Base-by-base conservation (phyloP, 2,113 vertebrate species). In the Nyctibius bracteatus region DNA sequence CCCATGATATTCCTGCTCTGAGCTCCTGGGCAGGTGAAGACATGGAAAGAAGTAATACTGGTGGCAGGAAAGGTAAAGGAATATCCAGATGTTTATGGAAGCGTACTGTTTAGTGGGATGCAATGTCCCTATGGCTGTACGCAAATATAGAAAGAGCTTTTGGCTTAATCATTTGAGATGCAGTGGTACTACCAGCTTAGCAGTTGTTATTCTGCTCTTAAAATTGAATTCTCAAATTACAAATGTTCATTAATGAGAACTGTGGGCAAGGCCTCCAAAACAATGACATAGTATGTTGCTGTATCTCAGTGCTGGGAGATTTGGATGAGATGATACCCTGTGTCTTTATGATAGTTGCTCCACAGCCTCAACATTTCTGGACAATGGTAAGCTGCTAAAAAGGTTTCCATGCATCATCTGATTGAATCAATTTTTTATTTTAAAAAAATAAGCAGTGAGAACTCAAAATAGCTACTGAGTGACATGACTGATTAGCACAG, bases 401-500 rank as follows among this genome's bases (percentile, higher is more conserved):
- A 14, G 2, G 37, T 86, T 82, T 43, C 47, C 4, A 6, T 70
- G 35, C n/a, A 73, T 85, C 41, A 80, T 73, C n/a, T 85, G 71
- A 72, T 58, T 77, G 70, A 80, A 95, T 88, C 4, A 41, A 39
- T 18, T 72, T 86, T 89, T 87, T 35, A 77, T 15, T 47, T 93
- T 70, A 62, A 79, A 84, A 81, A 92, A 85, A 54, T 59, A 81
- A 87, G 57, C 31, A 66, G 4, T 51, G 81, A 67, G 31, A 90
- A 54, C 74, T 85, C 47, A 67, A 83, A 96, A 81, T 74, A 96
- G 46, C 46, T 96, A 17, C 66, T 85, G 88, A 95, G 39, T 14
- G 4, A 83, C 72, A 52, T 30, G 68, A 54, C 51, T 96, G 93
- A 92, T 91, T 86, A 91, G 75, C 92, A 88, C 93, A 96, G 88